phyloP scores from a whole-genome alignment of 2,797 vertebrate genomes.

The Lithobates pipiens region DNA sequence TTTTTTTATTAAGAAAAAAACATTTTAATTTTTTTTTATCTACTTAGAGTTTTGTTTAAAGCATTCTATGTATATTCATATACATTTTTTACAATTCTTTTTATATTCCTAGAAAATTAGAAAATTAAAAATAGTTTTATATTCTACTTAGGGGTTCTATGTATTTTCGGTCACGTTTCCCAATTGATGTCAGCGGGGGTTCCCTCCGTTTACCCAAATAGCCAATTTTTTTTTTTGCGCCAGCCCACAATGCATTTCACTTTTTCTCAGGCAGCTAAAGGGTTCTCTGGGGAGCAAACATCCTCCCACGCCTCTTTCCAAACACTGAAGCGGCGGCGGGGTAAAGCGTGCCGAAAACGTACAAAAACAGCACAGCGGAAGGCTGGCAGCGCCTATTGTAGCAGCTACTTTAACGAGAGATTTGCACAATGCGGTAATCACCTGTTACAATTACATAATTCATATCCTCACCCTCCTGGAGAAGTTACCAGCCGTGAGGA shows the following conservation, averaged over 20 bases:
- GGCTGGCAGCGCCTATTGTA: slow-evolving; percentile 54
- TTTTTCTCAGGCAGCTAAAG: slow-evolving; percentile 1
- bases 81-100: too few species aligned
- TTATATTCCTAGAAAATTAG: too few species aligned
- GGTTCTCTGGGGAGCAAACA: slow-evolving; percentile 32
- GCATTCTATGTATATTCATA: too few species aligned
- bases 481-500: slow-evolving; percentile 33
- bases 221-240: too few species aligned
- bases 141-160: too few species aligned
- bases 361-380: slow-evolving; percentile 43
- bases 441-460: slow-evolving; percentile 62
- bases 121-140: too few species aligned
- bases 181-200: too few species aligned
- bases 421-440: slow-evolving; percentile 60
- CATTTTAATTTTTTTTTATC: too few species aligned
- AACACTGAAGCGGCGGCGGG: slow-evolving; percentile 16
- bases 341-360: slow-evolving; percentile 1
- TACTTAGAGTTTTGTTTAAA: too few species aligned
- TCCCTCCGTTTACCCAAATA: not conserved
- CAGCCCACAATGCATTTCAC: too few species aligned
- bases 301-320: slow-evolving; percentile 45
- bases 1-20: too few species aligned
- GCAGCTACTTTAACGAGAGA: slow-evolving; percentile 53
- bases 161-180: too few species aligned
- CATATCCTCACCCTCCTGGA: slow-evolving; percentile 51